Evolutionary conservation across 1,140 invertebrate genomes (phyloP).

Genomic region (Euglossa dilemma): DNA sequence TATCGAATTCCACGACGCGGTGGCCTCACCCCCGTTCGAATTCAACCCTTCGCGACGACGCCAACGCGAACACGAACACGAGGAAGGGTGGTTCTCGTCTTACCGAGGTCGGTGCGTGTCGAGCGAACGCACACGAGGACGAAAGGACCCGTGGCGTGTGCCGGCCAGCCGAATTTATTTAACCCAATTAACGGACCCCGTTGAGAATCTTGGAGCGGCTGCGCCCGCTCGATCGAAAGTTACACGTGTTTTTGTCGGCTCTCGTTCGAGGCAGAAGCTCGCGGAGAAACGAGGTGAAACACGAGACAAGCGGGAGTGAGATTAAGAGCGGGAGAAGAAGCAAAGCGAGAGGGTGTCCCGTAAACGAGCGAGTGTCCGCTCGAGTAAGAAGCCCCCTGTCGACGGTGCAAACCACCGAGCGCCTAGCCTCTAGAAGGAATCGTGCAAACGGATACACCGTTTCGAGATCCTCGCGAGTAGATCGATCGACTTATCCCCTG

Average conservation of each 20-base stretch:
- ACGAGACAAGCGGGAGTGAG: conserved; percentile 42
- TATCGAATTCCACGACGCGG: conserved; percentile 54
- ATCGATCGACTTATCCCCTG: conserved; percentile 28
- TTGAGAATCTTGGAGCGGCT: conserved; percentile 69
- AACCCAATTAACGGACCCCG: conserved; percentile 70
- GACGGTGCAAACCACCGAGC: conserved; percentile 39
- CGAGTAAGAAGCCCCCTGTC: conserved; percentile 58
- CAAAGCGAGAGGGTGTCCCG: conserved; percentile 26
- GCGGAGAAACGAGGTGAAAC: conserved; percentile 61
- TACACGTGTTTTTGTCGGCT: conserved; percentile 78
- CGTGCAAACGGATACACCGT: conserved; percentile 50
- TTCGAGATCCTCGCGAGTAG: conserved; percentile 24
- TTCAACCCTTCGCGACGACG: conserved; percentile 62
- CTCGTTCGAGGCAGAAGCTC: conserved; percentile 65
- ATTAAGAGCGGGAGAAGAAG: conserved; percentile 33
- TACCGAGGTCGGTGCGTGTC: conserved; percentile 34
- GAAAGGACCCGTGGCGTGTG: conserved; percentile 25
- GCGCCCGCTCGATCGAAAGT: conserved; percentile 73
- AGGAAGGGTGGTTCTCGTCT: conserved; percentile 33
- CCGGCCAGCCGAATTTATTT: conserved; percentile 62
- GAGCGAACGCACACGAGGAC: conserved; percentile 9
- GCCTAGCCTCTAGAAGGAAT: conserved; percentile 48
- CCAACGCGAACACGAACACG: not conserved
- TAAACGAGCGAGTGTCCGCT: conserved; percentile 31
- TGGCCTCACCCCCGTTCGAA: conserved; percentile 29